Conservation (phyloP, 1,140 invertebrate species). For the Zeugodacus cucurbitae region DNA sequence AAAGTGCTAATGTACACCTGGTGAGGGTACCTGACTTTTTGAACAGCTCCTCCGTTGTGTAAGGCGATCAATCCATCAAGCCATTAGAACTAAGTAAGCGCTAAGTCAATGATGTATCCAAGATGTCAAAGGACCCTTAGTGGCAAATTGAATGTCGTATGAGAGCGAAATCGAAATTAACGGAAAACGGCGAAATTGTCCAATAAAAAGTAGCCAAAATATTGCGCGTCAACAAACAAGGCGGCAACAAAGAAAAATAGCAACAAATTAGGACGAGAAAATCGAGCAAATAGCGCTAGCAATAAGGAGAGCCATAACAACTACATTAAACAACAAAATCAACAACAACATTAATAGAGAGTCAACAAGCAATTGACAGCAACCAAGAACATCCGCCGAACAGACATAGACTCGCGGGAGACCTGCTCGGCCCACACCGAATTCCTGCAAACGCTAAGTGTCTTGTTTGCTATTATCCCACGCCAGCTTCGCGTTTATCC, state of each 20-base stretch:
- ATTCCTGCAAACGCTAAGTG: not conserved
- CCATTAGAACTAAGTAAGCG: not conserved
- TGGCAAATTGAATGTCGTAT: not conserved
- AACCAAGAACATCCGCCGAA: not conserved
- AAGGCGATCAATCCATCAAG: not conserved
- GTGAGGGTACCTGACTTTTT: not conserved
- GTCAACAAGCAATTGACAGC: not conserved
- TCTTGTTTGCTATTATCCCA: not conserved
- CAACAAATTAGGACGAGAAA: not conserved
- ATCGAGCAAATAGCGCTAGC: not conserved
- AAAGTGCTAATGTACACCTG: not conserved
- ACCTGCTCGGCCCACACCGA: not conserved
- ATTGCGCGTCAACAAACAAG: not conserved
- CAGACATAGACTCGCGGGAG: not conserved
- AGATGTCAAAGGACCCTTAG: not conserved
- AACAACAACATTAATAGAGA: not conserved
- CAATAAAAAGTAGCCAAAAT: slow-evolving; percentile 6
- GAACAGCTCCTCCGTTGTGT: not conserved
- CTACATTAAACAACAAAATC: not conserved
- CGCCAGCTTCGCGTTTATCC: not conserved
- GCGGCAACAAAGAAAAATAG: not conserved
- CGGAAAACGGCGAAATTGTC: not conserved
- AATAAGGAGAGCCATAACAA: not conserved
- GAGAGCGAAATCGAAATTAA: not conserved
- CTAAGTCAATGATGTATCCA: not conserved